These are phyloP conservation scores for Oxystoma pomonae DNA, from an alignment of 2,888 invertebrate genomes.

Conservation along the genomic window DNA sequence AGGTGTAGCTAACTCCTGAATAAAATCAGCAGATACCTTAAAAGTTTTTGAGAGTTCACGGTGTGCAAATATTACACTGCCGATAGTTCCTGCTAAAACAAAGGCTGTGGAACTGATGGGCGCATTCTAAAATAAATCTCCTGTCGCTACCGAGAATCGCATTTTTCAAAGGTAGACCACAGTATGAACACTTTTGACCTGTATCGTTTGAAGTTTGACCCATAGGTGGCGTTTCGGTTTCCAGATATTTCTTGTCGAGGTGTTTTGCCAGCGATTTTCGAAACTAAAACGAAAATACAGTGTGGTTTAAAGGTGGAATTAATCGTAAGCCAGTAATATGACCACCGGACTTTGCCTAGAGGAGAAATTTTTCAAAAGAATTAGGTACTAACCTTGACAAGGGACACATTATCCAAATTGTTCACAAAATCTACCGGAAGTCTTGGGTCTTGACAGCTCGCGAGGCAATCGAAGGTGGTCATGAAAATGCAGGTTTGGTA, in stretches of 20 bases:
- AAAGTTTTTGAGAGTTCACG: no score
- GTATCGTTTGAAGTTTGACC: background rate
- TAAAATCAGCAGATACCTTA: no score
- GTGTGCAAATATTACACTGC: constrained; percentile 32
- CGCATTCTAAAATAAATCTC: constrained; percentile 27
- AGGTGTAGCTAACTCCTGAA: no score
- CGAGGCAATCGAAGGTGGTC: background rate
- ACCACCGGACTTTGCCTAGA: no score
- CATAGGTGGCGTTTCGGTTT: background rate
- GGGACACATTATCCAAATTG: background rate
- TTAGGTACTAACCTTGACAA: background rate
- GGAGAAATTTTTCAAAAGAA: no score
- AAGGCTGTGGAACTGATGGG: constrained; percentile 40
- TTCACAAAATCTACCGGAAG: background rate
- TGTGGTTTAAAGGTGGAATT: background rate
- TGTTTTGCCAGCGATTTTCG: background rate
- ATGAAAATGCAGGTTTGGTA: background rate
- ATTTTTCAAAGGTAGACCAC: constrained; percentile 37
- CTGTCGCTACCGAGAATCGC: constrained; percentile 23
- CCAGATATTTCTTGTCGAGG: background rate
- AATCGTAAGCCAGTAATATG: no score
- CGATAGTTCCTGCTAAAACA: constrained; percentile 36
- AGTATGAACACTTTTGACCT: constrained; percentile 24
- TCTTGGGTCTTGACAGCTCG: background rate
- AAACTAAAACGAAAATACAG: background rate